These are phyloP conservation scores for Acromyrmex charruanus DNA, from an alignment of 1,140 invertebrate genomes.

Conservation along the genomic window DNA sequence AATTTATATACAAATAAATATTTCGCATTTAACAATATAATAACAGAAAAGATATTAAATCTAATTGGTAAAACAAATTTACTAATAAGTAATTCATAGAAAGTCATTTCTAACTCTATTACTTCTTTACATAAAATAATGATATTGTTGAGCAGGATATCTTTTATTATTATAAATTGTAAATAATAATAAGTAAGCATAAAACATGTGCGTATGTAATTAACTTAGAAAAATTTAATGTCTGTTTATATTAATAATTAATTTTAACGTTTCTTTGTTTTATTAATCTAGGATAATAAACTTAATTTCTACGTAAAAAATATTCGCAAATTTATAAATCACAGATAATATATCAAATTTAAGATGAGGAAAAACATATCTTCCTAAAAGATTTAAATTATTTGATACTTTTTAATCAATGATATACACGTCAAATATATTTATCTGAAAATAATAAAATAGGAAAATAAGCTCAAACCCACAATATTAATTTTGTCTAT, in stretches of 20 bases:
- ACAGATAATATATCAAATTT: neutral
- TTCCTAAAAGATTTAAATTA: neutral
- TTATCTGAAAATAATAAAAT: neutral
- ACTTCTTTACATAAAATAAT: neutral
- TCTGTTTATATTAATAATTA: constrained; percentile 15
- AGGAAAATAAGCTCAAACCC: neutral
- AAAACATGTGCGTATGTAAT: neutral
- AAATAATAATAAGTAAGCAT: neutral
- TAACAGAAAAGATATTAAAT: constrained; percentile 7
- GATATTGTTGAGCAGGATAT: neutral
- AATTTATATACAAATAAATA: constrained; percentile 3
- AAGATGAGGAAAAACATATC: neutral
- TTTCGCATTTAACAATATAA: neutral
- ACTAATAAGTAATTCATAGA: neutral
- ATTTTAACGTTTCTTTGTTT: neutral
- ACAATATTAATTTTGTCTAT: neutral
- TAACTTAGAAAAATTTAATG: neutral
- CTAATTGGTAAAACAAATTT: neutral
- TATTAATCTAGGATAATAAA: constrained; percentile 2
- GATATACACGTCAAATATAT: neutral
- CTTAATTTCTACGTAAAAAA: neutral
- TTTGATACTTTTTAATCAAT: neutral
- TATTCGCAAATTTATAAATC: neutral
- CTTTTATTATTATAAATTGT: neutral
- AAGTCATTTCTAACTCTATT: neutral